Evolutionary conservation across 2,888 invertebrate genomes (phyloP), one percentile per base, ranked within the genome.

Genomic region (Clusia tigrina): DNA sequence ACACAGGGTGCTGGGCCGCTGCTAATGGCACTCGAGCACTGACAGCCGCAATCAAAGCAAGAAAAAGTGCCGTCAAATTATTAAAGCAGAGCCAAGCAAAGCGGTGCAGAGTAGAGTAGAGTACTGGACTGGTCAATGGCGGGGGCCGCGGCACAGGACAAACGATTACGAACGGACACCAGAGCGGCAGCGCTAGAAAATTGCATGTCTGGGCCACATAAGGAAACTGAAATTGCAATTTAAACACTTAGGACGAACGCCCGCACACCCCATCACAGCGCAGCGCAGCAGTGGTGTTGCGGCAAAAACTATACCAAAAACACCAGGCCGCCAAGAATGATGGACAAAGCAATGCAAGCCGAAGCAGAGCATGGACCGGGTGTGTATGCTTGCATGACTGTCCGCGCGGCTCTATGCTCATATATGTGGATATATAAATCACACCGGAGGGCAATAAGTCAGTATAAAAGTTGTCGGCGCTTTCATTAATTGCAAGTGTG

Each of bases 301-400:
- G 25, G 55, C 69, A 62, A 62, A 69, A 66, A n/a, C n/a, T n/a
- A n/a, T n/a, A n/a, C n/a, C n/a, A n/a, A n/a, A n/a, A n/a, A n/a
- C n/a, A 65, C 61, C 60, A 57, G 67, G 54, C 58, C 74, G 68
- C 57, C 63, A 68, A 54, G n/a, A n/a, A n/a, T n/a, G n/a, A n/a
- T n/a, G n/a, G n/a, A n/a, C n/a, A n/a, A n/a, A n/a, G n/a, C n/a
- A n/a, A n/a, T n/a, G n/a, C n/a, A n/a, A n/a, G n/a, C n/a, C n/a
- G n/a, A n/a, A n/a, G n/a, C n/a, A n/a, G n/a, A n/a, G n/a, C n/a
- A n/a, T n/a, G n/a, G n/a, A n/a, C n/a, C n/a, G n/a, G n/a, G n/a
- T n/a, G n/a, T n/a, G n/a, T n/a, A n/a, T n/a, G n/a, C n/a, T n/a
- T 67, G 38, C 58, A 48, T 69, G 64, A 64, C 17, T 42, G 57